Percentiles rank a stretch among this genome's conserved stretches.
These are phyloP conservation scores for Vulpes ferrilata DNA, from an alignment of 2,113 vertebrate genomes.

Conservation along the genomic window DNA sequence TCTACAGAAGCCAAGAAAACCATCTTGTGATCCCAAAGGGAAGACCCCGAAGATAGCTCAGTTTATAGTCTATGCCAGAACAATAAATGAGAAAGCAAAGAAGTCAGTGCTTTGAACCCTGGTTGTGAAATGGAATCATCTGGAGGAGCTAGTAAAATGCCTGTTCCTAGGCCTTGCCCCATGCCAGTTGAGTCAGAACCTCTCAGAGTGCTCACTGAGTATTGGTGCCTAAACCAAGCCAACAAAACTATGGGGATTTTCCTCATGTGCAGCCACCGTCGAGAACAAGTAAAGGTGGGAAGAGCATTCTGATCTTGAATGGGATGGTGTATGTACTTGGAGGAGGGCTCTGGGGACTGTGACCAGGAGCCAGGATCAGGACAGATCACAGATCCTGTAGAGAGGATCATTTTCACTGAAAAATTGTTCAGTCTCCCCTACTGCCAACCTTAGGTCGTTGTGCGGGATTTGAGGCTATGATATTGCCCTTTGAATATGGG, in stretches of 20 bases:
- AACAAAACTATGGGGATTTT: background rate
- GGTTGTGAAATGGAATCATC: background rate
- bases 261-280: background rate
- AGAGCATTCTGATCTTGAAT: background rate
- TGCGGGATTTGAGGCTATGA: background rate
- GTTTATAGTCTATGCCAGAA: background rate
- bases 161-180: background rate
- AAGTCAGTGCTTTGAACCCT: background rate
- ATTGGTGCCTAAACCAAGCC: background rate
- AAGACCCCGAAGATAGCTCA: background rate
- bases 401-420: background rate
- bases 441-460: background rate
- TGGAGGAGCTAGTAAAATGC: background rate
- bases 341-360: background rate
- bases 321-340: background rate
- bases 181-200: background rate
- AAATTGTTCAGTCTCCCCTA: background rate
- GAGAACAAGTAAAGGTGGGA: background rate
- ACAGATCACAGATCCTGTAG: background rate
- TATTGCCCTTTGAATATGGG: background rate
- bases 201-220: background rate
- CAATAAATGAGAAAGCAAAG: background rate
- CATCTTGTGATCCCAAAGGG: conserved; percentile 19
- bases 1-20: conserved; percentile 46
- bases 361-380: background rate